Evolutionary conservation across 2,797 vertebrate species (phyloP).

Genomic region (Diglossa cyanea): DNA sequence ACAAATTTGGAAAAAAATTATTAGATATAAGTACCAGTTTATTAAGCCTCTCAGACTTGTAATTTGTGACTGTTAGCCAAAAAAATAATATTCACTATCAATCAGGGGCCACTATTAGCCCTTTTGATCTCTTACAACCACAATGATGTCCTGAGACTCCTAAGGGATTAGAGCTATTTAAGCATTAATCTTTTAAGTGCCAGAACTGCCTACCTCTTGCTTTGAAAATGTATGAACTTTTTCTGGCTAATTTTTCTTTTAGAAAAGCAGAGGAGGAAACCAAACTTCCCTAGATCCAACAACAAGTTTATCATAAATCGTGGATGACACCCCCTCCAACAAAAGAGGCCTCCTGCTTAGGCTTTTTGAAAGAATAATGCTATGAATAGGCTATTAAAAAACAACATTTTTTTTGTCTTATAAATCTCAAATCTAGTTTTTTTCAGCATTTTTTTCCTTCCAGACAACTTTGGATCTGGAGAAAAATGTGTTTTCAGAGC

Average conservation of each 20-base stretch:
- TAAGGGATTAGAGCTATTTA: not conserved
- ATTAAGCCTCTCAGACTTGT: not conserved
- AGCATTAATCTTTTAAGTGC: not conserved
- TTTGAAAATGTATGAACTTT: not conserved
- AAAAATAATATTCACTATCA: not conserved
- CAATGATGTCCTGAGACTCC: not conserved
- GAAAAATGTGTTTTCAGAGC: not conserved
- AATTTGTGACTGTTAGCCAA: not conserved
- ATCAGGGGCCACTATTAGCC: not conserved
- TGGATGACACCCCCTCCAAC: not conserved
- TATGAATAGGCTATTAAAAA: not conserved
- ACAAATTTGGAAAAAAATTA: not conserved
- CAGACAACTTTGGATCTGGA: not conserved
- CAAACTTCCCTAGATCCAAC: not conserved
- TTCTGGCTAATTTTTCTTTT: not conserved
- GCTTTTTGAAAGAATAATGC: not conserved
- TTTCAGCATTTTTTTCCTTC: not conserved
- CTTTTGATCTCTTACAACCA: not conserved
- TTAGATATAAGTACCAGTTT: not conserved
- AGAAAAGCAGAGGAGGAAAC: not conserved
- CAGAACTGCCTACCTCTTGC: not conserved
- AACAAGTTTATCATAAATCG: not conserved
- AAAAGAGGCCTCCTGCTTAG: not conserved
- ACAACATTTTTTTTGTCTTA: not conserved
- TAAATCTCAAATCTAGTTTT: not conserved